Percentiles rank a stretch among this genome's conserved stretches.
These are phyloP conservation scores for Cyaniris semiargus DNA, from an alignment of 2,888 invertebrate genomes.

Conservation along the genomic window DNA sequence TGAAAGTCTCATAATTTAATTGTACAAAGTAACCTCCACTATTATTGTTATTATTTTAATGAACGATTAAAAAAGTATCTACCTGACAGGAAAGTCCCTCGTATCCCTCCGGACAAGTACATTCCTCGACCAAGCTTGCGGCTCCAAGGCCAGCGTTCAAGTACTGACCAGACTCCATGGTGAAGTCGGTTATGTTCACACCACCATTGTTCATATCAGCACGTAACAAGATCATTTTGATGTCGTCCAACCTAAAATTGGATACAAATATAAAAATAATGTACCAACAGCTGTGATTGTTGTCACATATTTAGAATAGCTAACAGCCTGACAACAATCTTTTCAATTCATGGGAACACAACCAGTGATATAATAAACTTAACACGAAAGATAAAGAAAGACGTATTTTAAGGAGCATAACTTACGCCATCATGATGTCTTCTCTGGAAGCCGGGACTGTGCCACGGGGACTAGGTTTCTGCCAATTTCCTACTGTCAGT, in stretches of 20 bases:
- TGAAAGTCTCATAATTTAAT: too few relatives aligned
- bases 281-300: not conserved
- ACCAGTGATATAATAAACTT: not conserved
- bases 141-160: slow-evolving; percentile 88
- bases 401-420: slow-evolving; percentile 36
- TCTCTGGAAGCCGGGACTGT: slow-evolving; percentile 86
- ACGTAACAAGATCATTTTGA: slow-evolving; percentile 90
- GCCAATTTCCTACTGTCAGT: slow-evolving; percentile 89
- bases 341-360: too few relatives aligned
- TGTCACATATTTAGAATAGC: not conserved
- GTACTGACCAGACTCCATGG: slow-evolving; percentile 89
- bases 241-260: slow-evolving; percentile 83
- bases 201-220: slow-evolving; percentile 85
- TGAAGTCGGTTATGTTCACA: slow-evolving; percentile 86
- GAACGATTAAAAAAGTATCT: not conserved
- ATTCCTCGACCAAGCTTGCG: slow-evolving; percentile 93
- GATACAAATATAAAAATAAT: not conserved
- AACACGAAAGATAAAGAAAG: not conserved
- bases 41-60: not conserved
- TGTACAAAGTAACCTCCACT: too few relatives aligned
- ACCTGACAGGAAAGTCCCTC: slow-evolving; percentile 91
- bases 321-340: too few relatives aligned
- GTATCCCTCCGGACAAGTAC: slow-evolving; percentile 92
- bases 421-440: slow-evolving; percentile 95
- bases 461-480: slow-evolving; percentile 76